phyloP scores from a whole-genome alignment of 1,140 invertebrate species.

The Apis florea region DNA sequence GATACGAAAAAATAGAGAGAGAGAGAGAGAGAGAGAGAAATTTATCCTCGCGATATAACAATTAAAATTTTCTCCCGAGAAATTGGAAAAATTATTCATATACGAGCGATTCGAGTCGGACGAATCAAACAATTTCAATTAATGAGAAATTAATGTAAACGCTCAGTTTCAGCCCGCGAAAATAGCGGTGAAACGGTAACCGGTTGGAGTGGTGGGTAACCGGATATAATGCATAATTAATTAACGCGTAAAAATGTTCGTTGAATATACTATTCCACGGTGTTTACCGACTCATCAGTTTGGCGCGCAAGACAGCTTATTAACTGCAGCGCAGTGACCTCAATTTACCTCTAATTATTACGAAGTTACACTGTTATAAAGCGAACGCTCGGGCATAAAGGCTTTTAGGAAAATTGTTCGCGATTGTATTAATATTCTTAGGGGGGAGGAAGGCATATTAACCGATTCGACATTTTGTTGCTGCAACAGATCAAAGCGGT shows the following conservation, averaged over 20 bases:
- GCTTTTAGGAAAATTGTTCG: conserved; percentile 36
- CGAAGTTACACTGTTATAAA: conserved; percentile 16
- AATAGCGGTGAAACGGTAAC: too few relatives aligned
- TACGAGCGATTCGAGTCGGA: too few relatives aligned
- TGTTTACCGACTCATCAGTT: conserved; percentile 26
- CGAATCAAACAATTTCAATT: too few relatives aligned
- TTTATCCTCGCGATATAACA: too few relatives aligned
- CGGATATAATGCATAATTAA: not conserved
- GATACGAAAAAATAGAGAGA: too few relatives aligned
- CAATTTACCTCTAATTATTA: conserved; percentile 41
- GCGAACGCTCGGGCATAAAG: not conserved
- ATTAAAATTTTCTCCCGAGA: too few relatives aligned
- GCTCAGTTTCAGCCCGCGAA: too few relatives aligned
- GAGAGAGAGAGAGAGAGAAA: too few relatives aligned
- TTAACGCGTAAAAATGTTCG: conserved; percentile 6
- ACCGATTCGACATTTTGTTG: not conserved
- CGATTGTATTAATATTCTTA: conserved; percentile 33
- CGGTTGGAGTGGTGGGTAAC: too few relatives aligned
- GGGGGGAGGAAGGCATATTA: not conserved
- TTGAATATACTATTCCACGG: not conserved
- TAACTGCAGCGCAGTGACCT: conserved; percentile 26
- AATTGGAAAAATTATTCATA: too few relatives aligned
- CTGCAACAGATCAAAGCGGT: not conserved
- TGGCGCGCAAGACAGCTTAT: conserved; percentile 19
- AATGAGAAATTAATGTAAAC: too few relatives aligned